Evolutionary conservation across 2,113 vertebrate genomes (phyloP).

Genomic region (Pristiophorus japonicus): DNA sequence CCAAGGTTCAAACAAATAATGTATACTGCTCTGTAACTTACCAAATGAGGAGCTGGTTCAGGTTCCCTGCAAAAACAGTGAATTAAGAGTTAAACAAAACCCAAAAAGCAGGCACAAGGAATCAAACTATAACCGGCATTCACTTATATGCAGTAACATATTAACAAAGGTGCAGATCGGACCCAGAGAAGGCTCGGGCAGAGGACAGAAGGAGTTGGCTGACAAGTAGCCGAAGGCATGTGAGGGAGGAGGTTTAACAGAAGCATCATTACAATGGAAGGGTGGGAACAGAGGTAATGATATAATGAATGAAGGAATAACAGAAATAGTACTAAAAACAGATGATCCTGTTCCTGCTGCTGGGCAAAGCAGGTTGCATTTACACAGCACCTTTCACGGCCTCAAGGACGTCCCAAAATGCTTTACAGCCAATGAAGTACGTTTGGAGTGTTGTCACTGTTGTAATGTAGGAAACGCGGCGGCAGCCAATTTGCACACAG

Average conservation of each 20-base stretch:
- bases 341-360: neutral
- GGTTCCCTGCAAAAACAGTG: slow-evolving; percentile 55
- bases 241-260: neutral
- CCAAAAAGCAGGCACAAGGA: neutral
- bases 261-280: neutral
- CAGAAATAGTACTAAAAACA: neutral
- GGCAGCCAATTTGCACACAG: neutral
- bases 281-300: too few species aligned
- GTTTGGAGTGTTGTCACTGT: too few species aligned
- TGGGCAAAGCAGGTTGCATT: neutral
- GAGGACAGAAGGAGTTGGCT: neutral
- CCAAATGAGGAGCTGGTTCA: slow-evolving; percentile 71
- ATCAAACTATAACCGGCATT: neutral
- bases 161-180: neutral
- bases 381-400: neutral
- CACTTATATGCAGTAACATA: neutral
- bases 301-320: neutral
- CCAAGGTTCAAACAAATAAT: too few species aligned
- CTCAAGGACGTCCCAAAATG: neutral
- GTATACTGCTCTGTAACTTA: slow-evolving; percentile 47
- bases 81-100: slow-evolving; percentile 9
- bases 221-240: neutral
- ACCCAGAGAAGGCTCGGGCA: neutral
- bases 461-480: neutral
- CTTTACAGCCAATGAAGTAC: neutral